Base-by-base conservation (phyloP, 2,888 invertebrate genomes). In the Hemistola chrysoprasaria region DNA sequence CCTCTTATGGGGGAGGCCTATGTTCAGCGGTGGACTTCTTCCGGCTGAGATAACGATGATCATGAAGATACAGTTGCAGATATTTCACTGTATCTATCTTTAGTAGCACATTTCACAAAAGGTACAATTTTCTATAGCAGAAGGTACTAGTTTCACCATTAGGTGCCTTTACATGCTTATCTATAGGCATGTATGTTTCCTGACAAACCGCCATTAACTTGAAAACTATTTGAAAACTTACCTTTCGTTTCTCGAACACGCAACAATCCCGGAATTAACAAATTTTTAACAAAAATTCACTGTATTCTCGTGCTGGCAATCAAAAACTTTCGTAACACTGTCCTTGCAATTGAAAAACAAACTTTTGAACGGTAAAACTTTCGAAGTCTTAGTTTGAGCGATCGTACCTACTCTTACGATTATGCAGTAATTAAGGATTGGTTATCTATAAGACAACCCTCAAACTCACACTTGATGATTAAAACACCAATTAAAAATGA, bases 181-280 rank as follows among this genome's bases (percentile, higher is more conserved):
- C n/a, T n/a, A n/a, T n/a, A n/a, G n/a, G n/a, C n/a, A n/a, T n/a
- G n/a, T n/a, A 49, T 35, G 47, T 57, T 56, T 50, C 54, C 58
- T 62, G 57, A 63, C 57, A 47, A 53, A 52, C 52, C 38, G 35
- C 62, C 38, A 63, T 65, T 56, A 54, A 1, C 8, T 7, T n/a
- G 9, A 30, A 34, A 40, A 32, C 21, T 39, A 8, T 10, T 27
- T 7, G 39, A 37, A 43, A 48, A 41, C 51, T 52, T 48, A 75
- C 75, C 72, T 68, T 61, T 56, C 56, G 56, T 60, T 63, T 62
- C 56, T 36, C 8, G 6, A 27, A 58, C 73, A 69, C 65, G 72
- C 69, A 72, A 72, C 65, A 81, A 81, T 82, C 74, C 81, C 78
- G 75, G 71, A 78, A 70, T 69, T 59, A 71, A 71, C 62, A 62